Evolutionary conservation across 2,888 invertebrate species (phyloP), one percentile per base, ranked within the genome.

Genomic region (Amaurobius ferox): DNA sequence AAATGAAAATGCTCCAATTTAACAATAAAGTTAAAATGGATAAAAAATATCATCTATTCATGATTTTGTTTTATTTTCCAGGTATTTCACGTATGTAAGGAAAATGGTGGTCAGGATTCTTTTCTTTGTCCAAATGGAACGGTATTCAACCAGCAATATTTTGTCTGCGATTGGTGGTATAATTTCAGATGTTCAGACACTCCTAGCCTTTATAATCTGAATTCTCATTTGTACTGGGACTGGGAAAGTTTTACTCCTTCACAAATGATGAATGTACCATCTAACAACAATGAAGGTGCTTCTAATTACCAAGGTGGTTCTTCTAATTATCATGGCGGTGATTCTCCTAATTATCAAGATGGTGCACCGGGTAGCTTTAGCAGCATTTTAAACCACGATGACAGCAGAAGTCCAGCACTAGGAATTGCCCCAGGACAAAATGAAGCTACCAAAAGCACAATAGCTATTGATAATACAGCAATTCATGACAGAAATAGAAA

Each of bases 111-210:
- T 26, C 71, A 66, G 9, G 66, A 85, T 40, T 85, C 83, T 23
- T 85, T 85, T 67, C 77, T 85, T 39, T 85, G 83, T 32, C 83
- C 83, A 23, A 85, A 85, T 55, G 83, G 83, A 23, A 85, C 83
- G 39, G 83, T 85, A 28, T 85, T 85, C 67, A 85, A 85, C 32
- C 83, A 85, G 44, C 71, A 85, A 28, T 77, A 61, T 66, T 85
- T 85, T 30, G 83, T 85, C 1, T 85, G 83, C 39, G 83, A 85
- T 64, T 85, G 83, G 83, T 85, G 83, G 83, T 85, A 85, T 44
- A 85, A 85, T 62, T 85, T 71, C 67, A 85, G 71, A 64, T 85
- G 83, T 44, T 44, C 83, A 16, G 83, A 85, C 23, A 85, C 83
- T 48, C 77, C 72, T 29, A 61, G 72, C n/a, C 78, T 85, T 72